Evolutionary conservation across 1,140 invertebrate species (phyloP).

Genomic region (Drosophila mojavensis): DNA sequence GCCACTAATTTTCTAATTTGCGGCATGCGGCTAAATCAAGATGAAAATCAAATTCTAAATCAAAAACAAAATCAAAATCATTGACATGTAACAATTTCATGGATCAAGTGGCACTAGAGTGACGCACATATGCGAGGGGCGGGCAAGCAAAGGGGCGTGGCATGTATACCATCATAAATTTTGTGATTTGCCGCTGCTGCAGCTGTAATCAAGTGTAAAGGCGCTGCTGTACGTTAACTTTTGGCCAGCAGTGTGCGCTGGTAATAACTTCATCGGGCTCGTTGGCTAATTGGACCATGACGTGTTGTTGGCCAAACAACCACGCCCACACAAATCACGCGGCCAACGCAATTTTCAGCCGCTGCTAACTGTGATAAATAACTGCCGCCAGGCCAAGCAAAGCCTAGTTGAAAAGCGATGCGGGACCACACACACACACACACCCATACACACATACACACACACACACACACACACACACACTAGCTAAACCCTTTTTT

Average conservation of each 20-base stretch:
- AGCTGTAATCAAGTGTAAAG: constrained; percentile 64
- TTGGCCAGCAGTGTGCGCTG: constrained; percentile 36
- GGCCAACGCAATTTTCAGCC: constrained; percentile 31
- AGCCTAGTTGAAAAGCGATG: constrained; percentile 20
- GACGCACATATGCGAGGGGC: constrained; percentile 20
- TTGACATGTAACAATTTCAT: constrained; percentile 76
- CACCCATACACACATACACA: background rate
- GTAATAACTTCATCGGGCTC: constrained; percentile 57
- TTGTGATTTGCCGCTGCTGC: constrained; percentile 20
- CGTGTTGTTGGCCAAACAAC: constrained; percentile 37
- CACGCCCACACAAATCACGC: constrained; percentile 62
- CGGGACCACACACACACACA: background rate
- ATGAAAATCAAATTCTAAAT: constrained; percentile 36
- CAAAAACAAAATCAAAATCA: constrained; percentile 45
- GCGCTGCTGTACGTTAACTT: constrained; percentile 66
- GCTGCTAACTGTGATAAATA: constrained; percentile 64
- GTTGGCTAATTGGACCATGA: constrained; percentile 70
- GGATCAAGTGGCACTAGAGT: constrained; percentile 55
- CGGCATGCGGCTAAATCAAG: constrained; percentile 25
- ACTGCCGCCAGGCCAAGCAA: constrained; percentile 50
- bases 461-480: constrained; percentile 1
- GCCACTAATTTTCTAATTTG: constrained; percentile 53
- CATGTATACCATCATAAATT: background rate
- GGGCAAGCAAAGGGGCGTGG: background rate
- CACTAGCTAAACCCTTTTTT: constrained; percentile 33